Conservation (phyloP, 2,113 vertebrate species). For the Oncorhynchus masou region DNA sequence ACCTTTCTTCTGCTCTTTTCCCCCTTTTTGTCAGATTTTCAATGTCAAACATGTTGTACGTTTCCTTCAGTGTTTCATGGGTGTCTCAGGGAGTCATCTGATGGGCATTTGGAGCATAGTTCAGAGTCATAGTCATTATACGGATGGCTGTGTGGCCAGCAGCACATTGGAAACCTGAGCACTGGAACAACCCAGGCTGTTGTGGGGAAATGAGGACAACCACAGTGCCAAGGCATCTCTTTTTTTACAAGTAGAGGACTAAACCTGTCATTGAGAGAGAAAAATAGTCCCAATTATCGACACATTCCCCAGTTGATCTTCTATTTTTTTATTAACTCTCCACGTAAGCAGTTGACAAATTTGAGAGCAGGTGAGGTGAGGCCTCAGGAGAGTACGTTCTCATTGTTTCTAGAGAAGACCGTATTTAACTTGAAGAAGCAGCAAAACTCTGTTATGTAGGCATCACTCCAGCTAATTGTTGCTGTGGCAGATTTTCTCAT, state of each 20-base stretch:
- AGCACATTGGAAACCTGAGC: too few species aligned
- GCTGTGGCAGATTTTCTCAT: constrained; percentile 8
- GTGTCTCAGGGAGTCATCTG: background rate
- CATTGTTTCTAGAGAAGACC: background rate
- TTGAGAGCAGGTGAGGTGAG: background rate
- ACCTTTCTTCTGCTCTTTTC: background rate
- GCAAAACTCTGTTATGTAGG: background rate
- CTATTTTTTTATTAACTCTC: background rate
- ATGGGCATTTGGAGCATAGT: background rate
- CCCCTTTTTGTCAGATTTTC: too few species aligned
- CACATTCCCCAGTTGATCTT: background rate
- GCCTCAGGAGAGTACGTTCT: background rate
- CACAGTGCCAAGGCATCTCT: background rate
- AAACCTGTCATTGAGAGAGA: background rate
- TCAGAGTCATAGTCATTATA: background rate
- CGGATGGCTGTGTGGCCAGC: too few species aligned
- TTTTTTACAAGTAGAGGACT: background rate
- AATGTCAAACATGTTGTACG: background rate
- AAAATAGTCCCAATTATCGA: background rate
- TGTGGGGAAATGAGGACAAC: background rate
- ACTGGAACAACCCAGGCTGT: background rate
- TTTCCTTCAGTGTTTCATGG: background rate
- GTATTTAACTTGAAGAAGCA: background rate
- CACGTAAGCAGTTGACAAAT: background rate
- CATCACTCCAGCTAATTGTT: constrained; percentile 14